phyloP scores from a whole-genome alignment of 2,888 invertebrate species.

The Cosmia trapezina region DNA sequence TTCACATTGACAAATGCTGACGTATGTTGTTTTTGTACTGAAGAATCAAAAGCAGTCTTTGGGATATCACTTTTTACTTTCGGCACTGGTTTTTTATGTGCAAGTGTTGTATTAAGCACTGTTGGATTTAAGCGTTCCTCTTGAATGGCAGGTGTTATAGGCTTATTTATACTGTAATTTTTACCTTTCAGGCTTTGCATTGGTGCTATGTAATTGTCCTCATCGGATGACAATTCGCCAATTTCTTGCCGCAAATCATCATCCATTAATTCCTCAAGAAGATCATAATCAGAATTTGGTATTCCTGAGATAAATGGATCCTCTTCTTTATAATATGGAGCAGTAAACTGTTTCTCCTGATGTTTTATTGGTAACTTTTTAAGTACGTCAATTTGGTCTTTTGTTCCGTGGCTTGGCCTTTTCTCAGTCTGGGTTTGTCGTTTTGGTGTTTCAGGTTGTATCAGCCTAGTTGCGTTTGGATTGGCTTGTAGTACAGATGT shows the following conservation, averaged over 20 bases:
- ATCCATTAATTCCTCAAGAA: conserved; percentile 87
- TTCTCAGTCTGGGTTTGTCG: conserved; percentile 35
- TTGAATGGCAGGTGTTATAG: conserved; percentile 25
- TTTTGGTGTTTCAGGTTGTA: conserved; percentile 38
- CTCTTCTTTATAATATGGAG: conserved; percentile 65
- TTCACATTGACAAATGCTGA: conserved; percentile 20
- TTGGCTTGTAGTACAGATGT: conserved; percentile 28
- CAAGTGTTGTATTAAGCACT: conserved; percentile 1
- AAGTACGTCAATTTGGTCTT: conserved; percentile 25
- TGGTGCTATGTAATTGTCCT: conserved; percentile 72
- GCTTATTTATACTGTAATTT: conserved; percentile 40
- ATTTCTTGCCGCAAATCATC: conserved; percentile 86
- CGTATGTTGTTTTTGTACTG: conserved; percentile 18
- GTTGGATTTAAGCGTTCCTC: conserved; percentile 32
- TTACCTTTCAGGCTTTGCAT: conserved; percentile 64
- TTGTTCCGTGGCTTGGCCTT: conserved; percentile 25
- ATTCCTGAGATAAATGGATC: conserved; percentile 82
- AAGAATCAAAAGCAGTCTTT: conserved; percentile 16
- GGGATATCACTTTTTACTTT: conserved; percentile 29
- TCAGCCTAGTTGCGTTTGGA: conserved; percentile 6
- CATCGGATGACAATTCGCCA: conserved; percentile 83
- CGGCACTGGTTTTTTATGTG: conserved; percentile 32
- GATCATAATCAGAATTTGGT: conserved; percentile 83
- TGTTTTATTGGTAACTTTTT: conserved; percentile 52
- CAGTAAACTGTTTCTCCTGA: conserved; percentile 66